Evolutionary conservation across 2,113 vertebrate genomes (phyloP).

Genomic region (Terrapene triunguis): DNA sequence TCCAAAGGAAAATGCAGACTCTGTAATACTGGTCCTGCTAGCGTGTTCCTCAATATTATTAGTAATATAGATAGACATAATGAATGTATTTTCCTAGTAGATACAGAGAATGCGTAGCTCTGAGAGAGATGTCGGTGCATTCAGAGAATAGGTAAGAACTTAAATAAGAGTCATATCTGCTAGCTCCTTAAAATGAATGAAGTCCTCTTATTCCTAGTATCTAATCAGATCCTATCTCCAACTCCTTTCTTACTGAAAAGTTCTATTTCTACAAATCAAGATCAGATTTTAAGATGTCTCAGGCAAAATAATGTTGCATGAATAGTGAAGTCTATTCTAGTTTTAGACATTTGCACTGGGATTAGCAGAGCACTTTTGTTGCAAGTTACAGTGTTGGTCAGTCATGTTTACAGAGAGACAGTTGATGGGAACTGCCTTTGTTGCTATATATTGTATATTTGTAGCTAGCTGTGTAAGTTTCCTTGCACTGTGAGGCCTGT

Average conservation of each 20-base stretch:
- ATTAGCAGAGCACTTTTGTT: background rate
- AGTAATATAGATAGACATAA: background rate
- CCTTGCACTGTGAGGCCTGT: background rate
- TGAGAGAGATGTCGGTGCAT: background rate
- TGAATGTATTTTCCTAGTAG: background rate
- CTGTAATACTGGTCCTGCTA: background rate
- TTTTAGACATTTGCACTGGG: background rate
- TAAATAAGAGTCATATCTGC: background rate
- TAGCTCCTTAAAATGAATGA: background rate
- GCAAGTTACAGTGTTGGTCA: background rate
- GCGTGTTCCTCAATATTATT: background rate
- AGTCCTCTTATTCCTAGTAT: background rate
- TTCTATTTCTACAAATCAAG: background rate
- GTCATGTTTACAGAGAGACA: background rate
- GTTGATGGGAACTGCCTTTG: background rate
- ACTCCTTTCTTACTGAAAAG: background rate
- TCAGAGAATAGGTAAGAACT: background rate
- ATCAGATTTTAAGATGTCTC: background rate
- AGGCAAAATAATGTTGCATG: background rate
- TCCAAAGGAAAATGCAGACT: background rate
- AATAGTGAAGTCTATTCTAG: background rate
- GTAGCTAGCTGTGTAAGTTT: background rate
- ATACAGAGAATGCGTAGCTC: conserved; percentile 6
- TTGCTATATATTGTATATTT: background rate
- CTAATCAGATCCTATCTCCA: background rate